These are phyloP conservation scores for Parambassis ranga DNA, from an alignment of 2,797 vertebrate species.

Conservation along the genomic window DNA sequence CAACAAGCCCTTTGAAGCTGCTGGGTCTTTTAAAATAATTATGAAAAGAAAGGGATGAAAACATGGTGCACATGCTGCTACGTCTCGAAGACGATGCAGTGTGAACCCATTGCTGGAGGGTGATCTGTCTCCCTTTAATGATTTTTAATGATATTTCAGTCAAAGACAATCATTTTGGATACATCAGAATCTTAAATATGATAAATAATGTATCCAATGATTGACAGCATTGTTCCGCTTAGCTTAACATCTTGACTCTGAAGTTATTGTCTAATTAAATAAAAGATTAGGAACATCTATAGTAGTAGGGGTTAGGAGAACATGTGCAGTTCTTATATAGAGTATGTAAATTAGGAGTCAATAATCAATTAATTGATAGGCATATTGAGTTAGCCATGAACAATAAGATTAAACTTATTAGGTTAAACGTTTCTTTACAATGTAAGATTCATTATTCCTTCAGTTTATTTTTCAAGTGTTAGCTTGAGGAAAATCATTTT, in stretches of 20 bases:
- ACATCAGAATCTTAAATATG: background rate
- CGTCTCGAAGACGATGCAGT: slow-evolving; percentile 41
- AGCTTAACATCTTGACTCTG: background rate
- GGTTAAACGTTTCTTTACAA: too few species aligned
- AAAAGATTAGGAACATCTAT: slow-evolving; percentile 19
- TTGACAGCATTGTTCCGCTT: background rate
- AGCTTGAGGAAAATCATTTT: background rate
- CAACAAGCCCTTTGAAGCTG: slow-evolving; percentile 69
- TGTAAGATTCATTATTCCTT: too few species aligned
- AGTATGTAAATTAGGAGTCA: background rate
- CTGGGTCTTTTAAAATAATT: slow-evolving; percentile 70
- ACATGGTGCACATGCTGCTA: slow-evolving; percentile 35
- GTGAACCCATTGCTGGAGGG: slow-evolving; percentile 9
- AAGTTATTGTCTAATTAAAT: slow-evolving; percentile 13
- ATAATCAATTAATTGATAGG: too few species aligned
- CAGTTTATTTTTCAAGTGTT: too few species aligned
- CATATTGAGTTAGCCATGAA: too few species aligned
- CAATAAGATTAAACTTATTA: too few species aligned
- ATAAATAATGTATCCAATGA: background rate
- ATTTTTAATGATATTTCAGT: slow-evolving; percentile 28
- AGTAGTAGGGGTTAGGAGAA: background rate
- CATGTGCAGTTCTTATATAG: background rate
- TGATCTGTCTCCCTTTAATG: slow-evolving; percentile 14
- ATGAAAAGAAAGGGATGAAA: slow-evolving; percentile 57
- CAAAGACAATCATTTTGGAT: slow-evolving; percentile 1